A percentile compares a stretch with the other conserved stretches of the same genome.
These are phyloP conservation scores for Bergia puertoricense DNA, from an alignment of 92 coral and sea anemone genomes.

Conservation along the genomic window DNA sequence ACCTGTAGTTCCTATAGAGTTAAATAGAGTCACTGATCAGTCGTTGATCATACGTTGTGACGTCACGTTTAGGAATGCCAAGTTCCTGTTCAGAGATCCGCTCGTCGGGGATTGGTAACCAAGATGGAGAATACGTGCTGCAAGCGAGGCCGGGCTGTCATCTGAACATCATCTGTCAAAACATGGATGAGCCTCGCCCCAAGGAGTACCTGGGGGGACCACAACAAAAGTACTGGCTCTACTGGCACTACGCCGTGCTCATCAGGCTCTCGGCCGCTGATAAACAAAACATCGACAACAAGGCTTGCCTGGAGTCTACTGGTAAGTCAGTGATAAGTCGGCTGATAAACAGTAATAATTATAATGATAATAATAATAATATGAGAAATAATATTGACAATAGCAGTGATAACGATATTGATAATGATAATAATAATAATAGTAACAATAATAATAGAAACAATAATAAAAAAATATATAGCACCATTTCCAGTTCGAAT, in stretches of 20 bases:
- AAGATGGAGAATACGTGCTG: constrained; percentile 92
- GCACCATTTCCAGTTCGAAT: no score
- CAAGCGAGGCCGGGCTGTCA: constrained; percentile 84
- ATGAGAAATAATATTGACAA: no score
- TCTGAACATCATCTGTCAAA: constrained; percentile 91
- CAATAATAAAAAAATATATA: no score
- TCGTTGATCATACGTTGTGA: neutral
- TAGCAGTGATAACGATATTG: no score
- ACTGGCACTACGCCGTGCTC: constrained; percentile 89
- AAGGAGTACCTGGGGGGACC: constrained; percentile 96
- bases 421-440: no score
- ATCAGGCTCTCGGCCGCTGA: constrained; percentile 80
- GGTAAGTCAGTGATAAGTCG: constrained; percentile 48
- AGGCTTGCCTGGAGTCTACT: constrained; percentile 88
- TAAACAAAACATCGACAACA: constrained; percentile 72
- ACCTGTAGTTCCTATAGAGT: neutral
- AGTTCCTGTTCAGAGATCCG: constrained; percentile 87
- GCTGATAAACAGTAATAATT: no score
- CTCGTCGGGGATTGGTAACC: constrained; percentile 78
- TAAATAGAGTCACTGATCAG: neutral
- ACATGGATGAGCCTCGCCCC: constrained; percentile 88
- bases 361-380: no score
- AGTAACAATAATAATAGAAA: no score
- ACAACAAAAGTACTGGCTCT: constrained; percentile 85
- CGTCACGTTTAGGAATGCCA: constrained; percentile 69